Evolutionary conservation across 2,888 invertebrate species (phyloP).

Genomic region (Caenorhabditis sulstoni): DNA sequence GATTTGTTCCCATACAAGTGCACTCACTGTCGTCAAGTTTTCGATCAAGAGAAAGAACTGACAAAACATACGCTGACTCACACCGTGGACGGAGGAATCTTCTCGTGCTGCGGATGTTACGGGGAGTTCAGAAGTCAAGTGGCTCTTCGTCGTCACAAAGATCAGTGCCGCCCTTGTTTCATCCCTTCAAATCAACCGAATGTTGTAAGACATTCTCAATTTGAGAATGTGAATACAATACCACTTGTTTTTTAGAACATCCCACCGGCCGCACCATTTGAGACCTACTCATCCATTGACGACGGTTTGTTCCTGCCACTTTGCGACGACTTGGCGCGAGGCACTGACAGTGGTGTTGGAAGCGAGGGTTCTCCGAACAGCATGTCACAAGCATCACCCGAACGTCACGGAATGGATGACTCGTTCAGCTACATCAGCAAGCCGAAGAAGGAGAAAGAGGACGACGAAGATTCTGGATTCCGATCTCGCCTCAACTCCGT

Average conservation of each 20-base stretch:
- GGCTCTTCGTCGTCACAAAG: constrained; percentile 77
- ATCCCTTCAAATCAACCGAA: constrained; percentile 61
- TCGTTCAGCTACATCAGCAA: constrained; percentile 42
- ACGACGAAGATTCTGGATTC: constrained; percentile 78
- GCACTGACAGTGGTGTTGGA: constrained; percentile 65
- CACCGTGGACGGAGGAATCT: constrained; percentile 68
- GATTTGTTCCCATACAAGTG: constrained; percentile 71
- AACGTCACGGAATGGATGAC: constrained; percentile 55
- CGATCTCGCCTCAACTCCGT: constrained; percentile 69
- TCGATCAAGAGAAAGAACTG: constrained; percentile 72
- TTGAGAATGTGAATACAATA: no score
- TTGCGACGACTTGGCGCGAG: constrained; percentile 36
- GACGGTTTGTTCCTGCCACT: constrained; percentile 59
- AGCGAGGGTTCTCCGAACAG: constrained; percentile 65
- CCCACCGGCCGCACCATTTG: constrained; percentile 51
- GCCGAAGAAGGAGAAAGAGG: constrained; percentile 67
- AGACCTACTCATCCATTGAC: constrained; percentile 69
- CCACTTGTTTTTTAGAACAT: no score
- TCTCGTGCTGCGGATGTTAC: constrained; percentile 73
- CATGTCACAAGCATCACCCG: constrained; percentile 61
- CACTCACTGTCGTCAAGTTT: constrained; percentile 64
- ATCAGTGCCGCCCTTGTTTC: constrained; percentile 76
- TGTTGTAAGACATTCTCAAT: constrained; percentile 33
- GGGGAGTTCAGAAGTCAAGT: constrained; percentile 70
- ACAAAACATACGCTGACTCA: constrained; percentile 70